These are phyloP conservation scores for Belgica antarctica DNA, from an alignment of 2,888 invertebrate genomes.

Conservation along the genomic window DNA sequence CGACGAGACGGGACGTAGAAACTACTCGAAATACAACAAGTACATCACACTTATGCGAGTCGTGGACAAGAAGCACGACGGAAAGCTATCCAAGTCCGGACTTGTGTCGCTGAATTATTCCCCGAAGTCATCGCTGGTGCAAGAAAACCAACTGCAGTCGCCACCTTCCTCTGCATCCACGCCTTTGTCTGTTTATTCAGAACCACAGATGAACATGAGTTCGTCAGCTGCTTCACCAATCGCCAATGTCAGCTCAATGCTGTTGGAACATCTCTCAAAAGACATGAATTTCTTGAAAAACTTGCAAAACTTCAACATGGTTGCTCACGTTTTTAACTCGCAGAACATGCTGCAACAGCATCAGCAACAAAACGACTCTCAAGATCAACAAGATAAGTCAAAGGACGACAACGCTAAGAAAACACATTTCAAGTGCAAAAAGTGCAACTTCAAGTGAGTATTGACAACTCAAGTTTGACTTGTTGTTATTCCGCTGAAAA, in stretches of 20 bases:
- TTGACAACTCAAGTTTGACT: neutral
- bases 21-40: slow-evolving; percentile 90
- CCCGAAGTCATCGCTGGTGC: slow-evolving; percentile 28
- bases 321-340: slow-evolving; percentile 47
- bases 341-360: slow-evolving; percentile 52
- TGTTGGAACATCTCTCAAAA: slow-evolving; percentile 35
- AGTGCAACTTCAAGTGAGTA: slow-evolving; percentile 79
- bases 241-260: slow-evolving; percentile 11
- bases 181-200: slow-evolving; percentile 37
- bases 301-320: slow-evolving; percentile 38
- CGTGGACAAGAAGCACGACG: slow-evolving; percentile 57
- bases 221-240: slow-evolving; percentile 24
- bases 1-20: slow-evolving; percentile 84
- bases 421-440: slow-evolving; percentile 85
- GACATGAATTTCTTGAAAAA: slow-evolving; percentile 41
- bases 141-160: slow-evolving; percentile 32
- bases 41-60: slow-evolving; percentile 73
- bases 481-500: slow-evolving; percentile 21
- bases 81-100: slow-evolving; percentile 55
- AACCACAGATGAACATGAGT: neutral
- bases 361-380: slow-evolving; percentile 47
- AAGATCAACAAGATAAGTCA: slow-evolving; percentile 50
- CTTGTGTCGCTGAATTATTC: slow-evolving; percentile 31
- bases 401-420: slow-evolving; percentile 61
- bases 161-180: slow-evolving; percentile 39